phyloP scores from a whole-genome alignment of 2,797 vertebrate genomes.

The Gallinago solitaria region DNA sequence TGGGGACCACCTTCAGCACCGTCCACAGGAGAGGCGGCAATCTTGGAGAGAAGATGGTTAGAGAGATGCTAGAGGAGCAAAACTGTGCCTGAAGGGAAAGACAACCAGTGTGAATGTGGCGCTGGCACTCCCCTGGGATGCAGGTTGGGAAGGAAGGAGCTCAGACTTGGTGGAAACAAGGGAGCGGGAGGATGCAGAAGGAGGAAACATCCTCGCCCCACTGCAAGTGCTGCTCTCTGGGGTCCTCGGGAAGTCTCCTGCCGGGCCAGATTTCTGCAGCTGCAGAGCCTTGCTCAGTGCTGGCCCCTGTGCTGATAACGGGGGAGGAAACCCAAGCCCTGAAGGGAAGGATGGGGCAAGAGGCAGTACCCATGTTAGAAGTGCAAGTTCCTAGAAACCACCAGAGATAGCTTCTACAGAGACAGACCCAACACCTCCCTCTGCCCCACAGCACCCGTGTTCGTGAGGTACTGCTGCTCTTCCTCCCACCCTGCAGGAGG shows the following conservation, averaged over 20 bases:
- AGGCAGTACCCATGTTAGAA: not conserved
- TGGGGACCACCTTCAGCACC: not conserved
- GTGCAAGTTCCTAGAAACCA: not conserved
- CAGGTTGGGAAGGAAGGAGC: not conserved
- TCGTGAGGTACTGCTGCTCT: not conserved
- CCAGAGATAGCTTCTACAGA: not conserved
- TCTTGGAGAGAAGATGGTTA: not conserved
- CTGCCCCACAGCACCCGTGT: accelerated
- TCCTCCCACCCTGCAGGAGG: accelerated
- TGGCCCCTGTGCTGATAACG: not conserved
- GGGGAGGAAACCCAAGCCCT: not conserved
- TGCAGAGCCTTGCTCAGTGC: not conserved
- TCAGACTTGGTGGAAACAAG: not conserved
- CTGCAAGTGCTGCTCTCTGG: not conserved
- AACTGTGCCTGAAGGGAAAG: not conserved
- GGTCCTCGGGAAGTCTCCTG: not conserved
- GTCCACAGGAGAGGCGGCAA: not conserved
- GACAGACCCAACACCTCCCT: not conserved
- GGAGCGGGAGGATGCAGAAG: not conserved
- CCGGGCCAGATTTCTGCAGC: not conserved
- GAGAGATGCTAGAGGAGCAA: not conserved
- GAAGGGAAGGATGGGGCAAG: not conserved
- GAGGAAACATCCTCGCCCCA: not conserved
- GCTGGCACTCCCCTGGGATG: not conserved
- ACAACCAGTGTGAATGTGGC: accelerated